Evolutionary conservation across 2,888 invertebrate species (phyloP), one percentile per base, ranked within the genome.

Genomic region (Platycheirus albimanus): DNA sequence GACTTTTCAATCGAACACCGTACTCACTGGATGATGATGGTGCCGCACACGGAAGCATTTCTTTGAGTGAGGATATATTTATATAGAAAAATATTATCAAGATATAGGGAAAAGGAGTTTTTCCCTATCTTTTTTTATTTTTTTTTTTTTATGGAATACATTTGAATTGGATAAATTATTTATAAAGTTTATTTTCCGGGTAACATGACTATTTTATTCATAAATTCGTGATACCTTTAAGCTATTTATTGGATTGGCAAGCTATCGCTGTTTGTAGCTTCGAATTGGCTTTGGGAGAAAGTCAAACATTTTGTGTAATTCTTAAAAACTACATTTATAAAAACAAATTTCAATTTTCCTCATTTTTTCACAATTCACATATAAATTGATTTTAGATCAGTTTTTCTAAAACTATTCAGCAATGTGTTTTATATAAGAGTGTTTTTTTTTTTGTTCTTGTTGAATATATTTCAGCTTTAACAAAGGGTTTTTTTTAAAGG

Each of bases 131-230:
- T 5, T 0, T 15, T 15, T 28, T 10, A n/a, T n/a, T n/a, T n/a
- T n/a, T n/a, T 24, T 6, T 30, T 30, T 52, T 30, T 17, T 6
- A 15, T 36, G 20, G 83, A 83, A 83, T 83, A 83, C 77, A 83
- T 83, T 83, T 83, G 83, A 83, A 83, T 83, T 69, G 72, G 64
- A 83, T 83, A 83, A 83, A 83, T 83, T 52, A 69, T 78, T 83
- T 83, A 83, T 83, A 78, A 83, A 83, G 54, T 72, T 83, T 78
- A 78, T 83, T 77, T 77, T 24, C 20, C 69, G 69, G 41, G 43
- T 69, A 71, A 72, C 77, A 78, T 83, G 78, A 78, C 78, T 83
- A 67, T 83, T 77, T 83, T 83, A 83, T 83, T 83, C 78, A 83
- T 83, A 83, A 83, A 83, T 83, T 69, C 72, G 72, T 83, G 83